Conservation (phyloP, 2,888 invertebrate species). For the Harpalus rubripes region DNA sequence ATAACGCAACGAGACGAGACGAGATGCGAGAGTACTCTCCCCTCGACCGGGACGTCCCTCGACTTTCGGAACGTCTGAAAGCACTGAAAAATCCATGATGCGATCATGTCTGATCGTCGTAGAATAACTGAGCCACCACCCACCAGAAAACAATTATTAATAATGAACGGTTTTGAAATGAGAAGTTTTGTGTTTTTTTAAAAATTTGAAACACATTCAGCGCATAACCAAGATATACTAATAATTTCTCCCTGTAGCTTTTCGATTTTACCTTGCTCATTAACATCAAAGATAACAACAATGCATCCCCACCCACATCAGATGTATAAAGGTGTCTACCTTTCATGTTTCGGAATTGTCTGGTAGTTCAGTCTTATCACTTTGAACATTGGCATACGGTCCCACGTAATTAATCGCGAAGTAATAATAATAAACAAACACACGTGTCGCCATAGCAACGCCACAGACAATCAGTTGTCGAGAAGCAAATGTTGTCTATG, state of each 20-base stretch:
- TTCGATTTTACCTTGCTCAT: background rate
- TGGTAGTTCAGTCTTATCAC: background rate
- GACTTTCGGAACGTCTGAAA: too few species aligned
- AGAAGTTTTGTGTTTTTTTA: too few species aligned
- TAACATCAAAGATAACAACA: background rate
- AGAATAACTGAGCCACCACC: too few species aligned
- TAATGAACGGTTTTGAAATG: too few species aligned
- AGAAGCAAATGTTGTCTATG: slow-evolving; percentile 16
- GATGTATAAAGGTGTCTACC: background rate
- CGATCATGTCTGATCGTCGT: too few species aligned
- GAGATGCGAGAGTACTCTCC: too few species aligned
- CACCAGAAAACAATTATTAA: too few species aligned
- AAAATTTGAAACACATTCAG: too few species aligned
- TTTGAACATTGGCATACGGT: slow-evolving; percentile 8
- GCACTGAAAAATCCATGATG: too few species aligned
- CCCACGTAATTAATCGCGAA: slow-evolving; percentile 29
- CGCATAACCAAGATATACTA: background rate
- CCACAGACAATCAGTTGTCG: slow-evolving; percentile 32
- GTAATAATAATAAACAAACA: slow-evolving; percentile 41
- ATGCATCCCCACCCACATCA: background rate
- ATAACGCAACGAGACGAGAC: too few species aligned
- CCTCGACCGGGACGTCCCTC: too few species aligned
- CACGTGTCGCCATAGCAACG: slow-evolving; percentile 6
- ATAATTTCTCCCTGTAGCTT: background rate
- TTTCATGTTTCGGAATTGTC: background rate